Conservation (phyloP, 2,888 invertebrate genomes). For the Branchellion lobata region DNA sequence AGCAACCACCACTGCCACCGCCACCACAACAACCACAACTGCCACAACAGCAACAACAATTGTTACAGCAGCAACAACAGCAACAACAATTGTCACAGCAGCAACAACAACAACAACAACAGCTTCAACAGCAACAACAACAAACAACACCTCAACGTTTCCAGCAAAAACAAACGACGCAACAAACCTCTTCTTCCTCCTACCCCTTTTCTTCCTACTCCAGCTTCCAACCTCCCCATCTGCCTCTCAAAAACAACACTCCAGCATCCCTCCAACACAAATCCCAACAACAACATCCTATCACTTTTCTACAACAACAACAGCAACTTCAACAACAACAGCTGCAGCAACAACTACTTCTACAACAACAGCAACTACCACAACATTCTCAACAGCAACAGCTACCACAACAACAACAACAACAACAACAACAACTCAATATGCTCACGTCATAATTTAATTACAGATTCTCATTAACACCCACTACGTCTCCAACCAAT, state of each 20-base stretch:
- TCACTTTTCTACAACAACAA: neutral
- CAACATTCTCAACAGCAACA: too few species aligned
- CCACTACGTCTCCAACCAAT: too few species aligned
- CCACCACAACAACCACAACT: neutral
- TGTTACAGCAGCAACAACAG: neutral
- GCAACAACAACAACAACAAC: slow-evolving; percentile 5
- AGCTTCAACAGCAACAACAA: neutral
- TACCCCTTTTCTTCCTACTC: neutral
- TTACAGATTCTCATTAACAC: too few species aligned
- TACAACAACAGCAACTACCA: neutral
- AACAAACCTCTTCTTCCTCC: neutral
- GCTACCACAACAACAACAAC: too few species aligned
- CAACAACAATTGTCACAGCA: neutral
- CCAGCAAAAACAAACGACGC: neutral
- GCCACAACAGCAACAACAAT: neutral
- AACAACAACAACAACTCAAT: too few species aligned
- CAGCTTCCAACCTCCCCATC: neutral
- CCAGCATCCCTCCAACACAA: too few species aligned
- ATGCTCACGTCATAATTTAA: too few species aligned
- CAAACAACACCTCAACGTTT: neutral
- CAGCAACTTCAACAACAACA: slow-evolving; percentile 5
- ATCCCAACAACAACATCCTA: neutral
- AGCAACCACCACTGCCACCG: neutral
- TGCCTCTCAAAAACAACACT: too few species aligned
- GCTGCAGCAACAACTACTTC: neutral